Evolutionary conservation across 2,797 vertebrate genomes (phyloP).

Genomic region (Crocidura indochinensis): DNA sequence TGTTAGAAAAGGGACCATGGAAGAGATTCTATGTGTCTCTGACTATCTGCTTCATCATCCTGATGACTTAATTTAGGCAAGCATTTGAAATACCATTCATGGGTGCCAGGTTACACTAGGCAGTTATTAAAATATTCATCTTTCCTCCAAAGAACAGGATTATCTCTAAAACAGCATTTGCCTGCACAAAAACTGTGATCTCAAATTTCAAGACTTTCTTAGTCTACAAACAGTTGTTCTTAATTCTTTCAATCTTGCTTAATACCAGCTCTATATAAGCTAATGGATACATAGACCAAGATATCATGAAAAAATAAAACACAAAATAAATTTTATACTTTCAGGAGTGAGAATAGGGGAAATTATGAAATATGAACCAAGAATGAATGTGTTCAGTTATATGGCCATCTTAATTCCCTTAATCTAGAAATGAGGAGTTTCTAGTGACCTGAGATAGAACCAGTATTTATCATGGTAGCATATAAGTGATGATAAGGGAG

Average conservation of each 20-base stretch:
- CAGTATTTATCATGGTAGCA: neutral
- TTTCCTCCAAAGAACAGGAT: too few species aligned
- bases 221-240: neutral
- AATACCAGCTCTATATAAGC: neutral
- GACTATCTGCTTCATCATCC: neutral
- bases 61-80: neutral
- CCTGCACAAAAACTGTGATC: too few species aligned
- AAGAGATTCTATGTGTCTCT: neutral
- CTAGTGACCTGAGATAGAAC: neutral
- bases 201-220: slow-evolving; percentile 3
- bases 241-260: neutral
- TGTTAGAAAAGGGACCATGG: neutral
- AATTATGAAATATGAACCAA: neutral
- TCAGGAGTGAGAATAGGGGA: neutral
- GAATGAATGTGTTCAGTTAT: neutral
- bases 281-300: neutral
- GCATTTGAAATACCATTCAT: neutral
- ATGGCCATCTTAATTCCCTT: slow-evolving; percentile 18
- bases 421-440: neutral
- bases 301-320: neutral
- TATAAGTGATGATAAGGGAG: neutral
- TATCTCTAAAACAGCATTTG: too few species aligned
- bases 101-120: neutral
- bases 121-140: neutral
- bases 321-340: neutral